These are phyloP conservation scores for human DNA, from an alignment of 2,113 vertebrate species.

Conservation along the genomic window GRCh38 chr7:55536501-55537000, in stretches of 20 bases:
- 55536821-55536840: background rate
- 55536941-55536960: background rate
- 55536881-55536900: background rate
- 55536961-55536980: background rate
- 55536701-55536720: no score
- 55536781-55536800: background rate
- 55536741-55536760: no score
- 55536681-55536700: background rate
- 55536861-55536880: background rate
- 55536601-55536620: no score
- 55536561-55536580: background rate
- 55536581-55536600: background rate
- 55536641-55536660: background rate
- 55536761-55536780: background rate
- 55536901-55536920: background rate
- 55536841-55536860: rapidly evolving
- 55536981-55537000: background rate
- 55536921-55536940: background rate
- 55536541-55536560: background rate
- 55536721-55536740: background rate
- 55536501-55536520: no score
- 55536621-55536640: background rate
- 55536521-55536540: background rate
- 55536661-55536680: background rate
- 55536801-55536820: background rate